These are phyloP conservation scores for Cephus sareptanus DNA, from an alignment of 2,888 invertebrate genomes.

Conservation along the genomic window DNA sequence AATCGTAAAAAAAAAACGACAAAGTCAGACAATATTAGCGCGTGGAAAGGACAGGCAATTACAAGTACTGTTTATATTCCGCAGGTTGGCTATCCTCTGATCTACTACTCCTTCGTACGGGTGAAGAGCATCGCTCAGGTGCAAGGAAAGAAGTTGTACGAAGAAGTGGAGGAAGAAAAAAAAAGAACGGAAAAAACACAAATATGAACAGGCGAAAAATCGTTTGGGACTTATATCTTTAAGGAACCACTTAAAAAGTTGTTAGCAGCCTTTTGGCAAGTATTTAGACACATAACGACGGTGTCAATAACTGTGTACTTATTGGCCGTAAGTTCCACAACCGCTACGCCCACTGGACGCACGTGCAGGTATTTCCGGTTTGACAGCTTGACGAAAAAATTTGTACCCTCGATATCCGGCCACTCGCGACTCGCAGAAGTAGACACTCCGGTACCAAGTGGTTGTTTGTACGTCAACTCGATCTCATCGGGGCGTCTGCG, in stretches of 20 bases:
- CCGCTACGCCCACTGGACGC: not conserved
- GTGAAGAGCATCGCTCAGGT: not conserved
- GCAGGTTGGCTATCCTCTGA: not conserved
- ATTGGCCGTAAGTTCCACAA: not conserved
- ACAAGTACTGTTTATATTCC: slow-evolving; percentile 19
- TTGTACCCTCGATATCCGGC: not conserved
- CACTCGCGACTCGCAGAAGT: not conserved
- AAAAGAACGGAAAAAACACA: not conserved
- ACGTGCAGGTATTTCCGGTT: not conserved
- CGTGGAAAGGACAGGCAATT: slow-evolving; percentile 18
- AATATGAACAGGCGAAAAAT: not conserved
- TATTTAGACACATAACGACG: not conserved
- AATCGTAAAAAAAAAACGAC: slow-evolving; percentile 7
- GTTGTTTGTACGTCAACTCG: not conserved
- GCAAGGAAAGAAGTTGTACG: not conserved
- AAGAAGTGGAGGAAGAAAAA: no score
- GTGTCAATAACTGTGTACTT: not conserved
- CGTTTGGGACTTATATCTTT: not conserved
- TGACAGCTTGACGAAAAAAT: not conserved
- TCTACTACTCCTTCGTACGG: not conserved
- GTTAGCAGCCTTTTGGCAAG: not conserved
- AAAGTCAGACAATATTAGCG: slow-evolving; percentile 24
- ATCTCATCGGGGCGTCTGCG: not conserved
- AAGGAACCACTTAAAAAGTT: not conserved
- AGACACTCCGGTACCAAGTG: not conserved